Conservation (phyloP, 2,888 invertebrate species). For the Ptilodon capucinus region DNA sequence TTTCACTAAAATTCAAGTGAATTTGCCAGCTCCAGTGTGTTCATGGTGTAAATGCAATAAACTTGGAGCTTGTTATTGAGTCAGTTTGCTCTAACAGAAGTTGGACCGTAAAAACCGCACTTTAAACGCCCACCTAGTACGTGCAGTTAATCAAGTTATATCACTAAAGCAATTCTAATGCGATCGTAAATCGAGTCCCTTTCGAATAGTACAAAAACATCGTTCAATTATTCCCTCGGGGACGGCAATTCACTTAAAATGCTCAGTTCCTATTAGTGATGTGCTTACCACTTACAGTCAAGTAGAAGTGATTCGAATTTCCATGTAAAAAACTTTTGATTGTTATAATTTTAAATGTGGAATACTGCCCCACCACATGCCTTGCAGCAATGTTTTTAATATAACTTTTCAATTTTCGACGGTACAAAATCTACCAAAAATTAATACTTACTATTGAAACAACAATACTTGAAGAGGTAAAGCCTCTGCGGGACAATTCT, state of each 20-base stretch:
- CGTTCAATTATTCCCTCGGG: slow-evolving; percentile 57
- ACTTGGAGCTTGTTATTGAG: background rate
- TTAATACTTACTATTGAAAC: no score
- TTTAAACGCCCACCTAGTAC: background rate
- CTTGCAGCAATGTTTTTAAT: no score
- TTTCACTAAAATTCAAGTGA: no score
- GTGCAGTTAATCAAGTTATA: background rate
- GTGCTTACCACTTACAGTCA: slow-evolving; percentile 40
- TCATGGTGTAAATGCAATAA: no score
- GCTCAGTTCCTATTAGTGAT: slow-evolving; percentile 29
- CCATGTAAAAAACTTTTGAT: no score
- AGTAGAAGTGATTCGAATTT: slow-evolving; percentile 18
- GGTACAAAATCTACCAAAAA: no score
- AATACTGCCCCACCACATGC: no score
- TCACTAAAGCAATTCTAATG: background rate
- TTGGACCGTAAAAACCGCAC: background rate
- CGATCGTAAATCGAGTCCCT: slow-evolving; percentile 29
- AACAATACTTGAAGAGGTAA: no score
- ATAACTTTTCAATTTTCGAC: no score
- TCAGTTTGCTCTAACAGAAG: background rate
- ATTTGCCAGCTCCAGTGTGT: no score
- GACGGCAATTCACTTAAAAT: slow-evolving; percentile 64
- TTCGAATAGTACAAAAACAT: slow-evolving; percentile 41
- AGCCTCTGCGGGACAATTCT: no score
- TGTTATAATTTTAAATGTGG: no score